Evolutionary conservation across 2,888 invertebrate species (phyloP), one percentile per base, ranked within the genome.

Genomic region (Linnaemya tessellans): DNA sequence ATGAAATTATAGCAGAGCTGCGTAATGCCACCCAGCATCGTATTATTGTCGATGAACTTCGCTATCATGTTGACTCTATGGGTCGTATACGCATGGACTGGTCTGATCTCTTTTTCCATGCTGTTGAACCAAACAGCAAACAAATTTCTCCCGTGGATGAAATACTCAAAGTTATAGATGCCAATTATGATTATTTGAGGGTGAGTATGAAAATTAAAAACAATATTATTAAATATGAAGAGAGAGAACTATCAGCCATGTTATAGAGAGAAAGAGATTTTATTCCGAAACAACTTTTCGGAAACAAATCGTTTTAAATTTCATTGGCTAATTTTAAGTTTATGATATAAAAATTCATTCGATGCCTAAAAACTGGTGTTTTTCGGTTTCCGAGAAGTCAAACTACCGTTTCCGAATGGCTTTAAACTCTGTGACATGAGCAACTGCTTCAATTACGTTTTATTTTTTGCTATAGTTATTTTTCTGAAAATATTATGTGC

Each of bases 71-170:
- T 7, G 95, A 95, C 88, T 94, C 95, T 38, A 90, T 92, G 87
- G 93, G 93, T 3, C 91, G 93, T 65, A 93, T 93, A 70, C 91
- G 93, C n/a, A 92, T 93, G 92, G 93, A 93, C 88, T 93, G 97
- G 97, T 96, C 97, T 88, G 97, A 97, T 90, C 95, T 97, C 92
- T 97, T 97, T 89, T 94, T 97, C 82, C 95, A 97, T 90, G 97
- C 97, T 0, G 96, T 97, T 0, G 96, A 97, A 89, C 94, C 95
- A 0, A 93, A 93, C 84, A 95, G 95, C 0, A 95, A 96, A 90
- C 95, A 95, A 71, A 97, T 97, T 71, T 93, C 96, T 1, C 95
- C 96, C 0, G 96, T 97, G 13, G 96, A 96, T 80, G 95, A 96
- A 85, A 96, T 97, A 11, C 93, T 97, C 20, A 96, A 96, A 92